phyloP scores from a whole-genome alignment of 2,888 invertebrate genomes.

The Lacanobia oleracea region DNA sequence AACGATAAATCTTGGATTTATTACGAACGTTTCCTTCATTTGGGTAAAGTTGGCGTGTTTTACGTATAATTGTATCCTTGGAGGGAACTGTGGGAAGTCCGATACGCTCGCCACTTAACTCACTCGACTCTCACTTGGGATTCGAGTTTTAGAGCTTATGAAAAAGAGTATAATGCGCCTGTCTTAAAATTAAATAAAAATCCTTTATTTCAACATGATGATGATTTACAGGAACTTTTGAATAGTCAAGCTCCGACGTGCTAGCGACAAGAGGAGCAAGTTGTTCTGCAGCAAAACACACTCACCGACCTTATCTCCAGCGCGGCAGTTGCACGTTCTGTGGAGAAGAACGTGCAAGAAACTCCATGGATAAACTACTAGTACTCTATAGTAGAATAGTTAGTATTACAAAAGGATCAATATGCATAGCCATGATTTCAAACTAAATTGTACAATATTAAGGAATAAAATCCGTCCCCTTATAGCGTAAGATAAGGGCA shows the following conservation, averaged over 20 bases:
- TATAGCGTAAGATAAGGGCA: background rate
- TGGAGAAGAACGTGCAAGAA: no score
- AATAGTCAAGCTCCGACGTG: no score
- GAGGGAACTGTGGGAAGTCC: slow-evolving; percentile 39
- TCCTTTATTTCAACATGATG: no score
- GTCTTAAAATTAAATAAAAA: no score
- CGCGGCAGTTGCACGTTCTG: no score
- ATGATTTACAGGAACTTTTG: no score
- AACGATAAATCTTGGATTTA: slow-evolving; percentile 62
- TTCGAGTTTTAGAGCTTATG: slow-evolving; percentile 24
- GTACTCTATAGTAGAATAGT: no score
- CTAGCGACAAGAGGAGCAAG: no score
- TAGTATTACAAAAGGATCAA: background rate
- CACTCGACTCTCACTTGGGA: slow-evolving; percentile 5
- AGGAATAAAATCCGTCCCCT: background rate
- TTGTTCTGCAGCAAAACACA: no score
- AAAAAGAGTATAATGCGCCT: slow-evolving; percentile 4
- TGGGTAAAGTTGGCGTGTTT: slow-evolving; percentile 57
- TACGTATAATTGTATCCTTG: slow-evolving; percentile 55
- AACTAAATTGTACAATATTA: background rate
- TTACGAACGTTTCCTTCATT: slow-evolving; percentile 61
- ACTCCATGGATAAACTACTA: no score
- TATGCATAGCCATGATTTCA: background rate
- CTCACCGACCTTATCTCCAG: no score
- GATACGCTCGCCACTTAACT: slow-evolving; percentile 30